Conservation (phyloP, 2,113 vertebrate genomes). For the Nesoenas mayeri region DNA sequence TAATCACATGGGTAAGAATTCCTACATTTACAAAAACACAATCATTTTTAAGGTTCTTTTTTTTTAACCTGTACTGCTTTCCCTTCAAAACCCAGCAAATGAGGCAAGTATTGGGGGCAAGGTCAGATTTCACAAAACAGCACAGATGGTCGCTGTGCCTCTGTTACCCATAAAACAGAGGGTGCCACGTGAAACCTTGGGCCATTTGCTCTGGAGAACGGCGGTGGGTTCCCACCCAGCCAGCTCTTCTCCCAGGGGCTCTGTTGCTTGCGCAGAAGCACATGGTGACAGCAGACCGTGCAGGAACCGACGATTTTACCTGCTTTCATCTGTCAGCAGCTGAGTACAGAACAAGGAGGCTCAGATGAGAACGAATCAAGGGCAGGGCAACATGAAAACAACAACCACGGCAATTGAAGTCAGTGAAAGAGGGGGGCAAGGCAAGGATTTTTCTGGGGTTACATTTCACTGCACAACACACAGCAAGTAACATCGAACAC, state of each 20-base stretch:
- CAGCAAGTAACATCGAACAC: neutral
- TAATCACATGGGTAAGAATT: neutral
- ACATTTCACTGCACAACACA: neutral
- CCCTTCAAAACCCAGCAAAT: neutral
- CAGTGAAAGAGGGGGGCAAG: neutral
- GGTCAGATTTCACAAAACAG: neutral
- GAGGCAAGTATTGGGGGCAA: neutral
- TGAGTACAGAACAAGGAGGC: neutral
- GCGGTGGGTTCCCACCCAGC: neutral
- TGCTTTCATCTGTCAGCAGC: neutral
- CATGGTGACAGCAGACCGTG: neutral
- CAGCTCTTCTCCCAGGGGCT: neutral
- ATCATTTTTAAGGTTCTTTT: neutral
- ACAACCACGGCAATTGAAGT: neutral
- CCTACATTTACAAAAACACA: neutral
- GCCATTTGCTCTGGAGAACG: rapidly evolving
- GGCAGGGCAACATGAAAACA: neutral
- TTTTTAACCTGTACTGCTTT: neutral
- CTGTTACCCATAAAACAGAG: neutral
- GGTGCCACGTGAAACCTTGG: neutral
- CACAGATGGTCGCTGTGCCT: neutral
- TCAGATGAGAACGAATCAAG: neutral
- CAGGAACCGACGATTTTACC: neutral
- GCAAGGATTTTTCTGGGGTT: neutral
- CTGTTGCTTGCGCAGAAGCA: neutral